Conservation (phyloP, 2,113 vertebrate genomes). For the Hiodon alosoides region DNA sequence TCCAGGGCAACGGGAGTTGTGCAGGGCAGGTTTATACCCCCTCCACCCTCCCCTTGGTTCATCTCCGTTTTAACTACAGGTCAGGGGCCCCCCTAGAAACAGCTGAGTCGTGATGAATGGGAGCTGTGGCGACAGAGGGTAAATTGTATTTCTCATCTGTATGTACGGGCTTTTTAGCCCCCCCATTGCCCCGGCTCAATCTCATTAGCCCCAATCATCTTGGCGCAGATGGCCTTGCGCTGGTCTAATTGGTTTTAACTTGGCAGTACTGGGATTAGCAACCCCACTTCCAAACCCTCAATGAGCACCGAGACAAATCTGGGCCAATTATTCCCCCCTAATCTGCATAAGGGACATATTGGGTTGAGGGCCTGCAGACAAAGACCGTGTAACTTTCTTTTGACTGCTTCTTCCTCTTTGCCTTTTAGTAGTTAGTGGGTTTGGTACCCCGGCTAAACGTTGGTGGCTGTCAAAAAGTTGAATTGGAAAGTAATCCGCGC, state of each 20-base stretch:
- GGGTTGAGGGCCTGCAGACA: background rate
- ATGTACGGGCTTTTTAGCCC: conserved; percentile 18
- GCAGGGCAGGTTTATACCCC: background rate
- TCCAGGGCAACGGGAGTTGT: too few species aligned
- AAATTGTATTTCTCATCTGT: conserved; percentile 6
- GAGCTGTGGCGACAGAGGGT: background rate
- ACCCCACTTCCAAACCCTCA: background rate
- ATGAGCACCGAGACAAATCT: conserved; percentile 6
- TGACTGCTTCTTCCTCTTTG: background rate
- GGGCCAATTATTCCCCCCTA: conserved; percentile 5
- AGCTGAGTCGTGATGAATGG: background rate
- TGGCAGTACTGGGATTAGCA: conserved; percentile 28
- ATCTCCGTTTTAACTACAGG: conserved; percentile 3
- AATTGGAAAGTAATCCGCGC: too few species aligned
- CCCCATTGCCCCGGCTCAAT: conserved; percentile 47
- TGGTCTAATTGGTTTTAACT: conserved; percentile 35
- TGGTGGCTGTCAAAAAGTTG: too few species aligned
- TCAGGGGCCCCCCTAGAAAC: conserved; percentile 5
- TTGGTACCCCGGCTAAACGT: too few species aligned
- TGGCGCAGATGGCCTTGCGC: conserved; percentile 31
- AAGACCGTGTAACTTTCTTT: background rate
- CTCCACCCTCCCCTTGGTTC: background rate
- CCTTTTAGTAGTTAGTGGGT: too few species aligned
- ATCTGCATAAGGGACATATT: background rate
- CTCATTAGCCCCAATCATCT: conserved; percentile 29